Evolutionary conservation across 1,140 invertebrate species (phyloP).

Genomic region (Pseudomyrmex dendroicus): DNA sequence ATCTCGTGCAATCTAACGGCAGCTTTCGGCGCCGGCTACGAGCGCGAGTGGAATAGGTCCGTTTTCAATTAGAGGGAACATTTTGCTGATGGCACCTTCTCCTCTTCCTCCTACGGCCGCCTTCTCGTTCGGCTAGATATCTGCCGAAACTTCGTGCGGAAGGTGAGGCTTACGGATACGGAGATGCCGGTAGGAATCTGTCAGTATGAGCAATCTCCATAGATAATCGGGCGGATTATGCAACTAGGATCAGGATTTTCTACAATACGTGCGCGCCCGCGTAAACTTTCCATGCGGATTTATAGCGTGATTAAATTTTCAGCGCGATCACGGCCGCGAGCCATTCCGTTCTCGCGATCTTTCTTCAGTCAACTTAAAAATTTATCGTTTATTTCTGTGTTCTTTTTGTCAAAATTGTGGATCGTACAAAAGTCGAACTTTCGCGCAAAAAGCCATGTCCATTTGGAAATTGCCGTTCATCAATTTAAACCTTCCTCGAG

Average conservation of each 20-base stretch:
- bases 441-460: constrained; percentile 39
- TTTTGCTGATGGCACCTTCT: constrained; percentile 62
- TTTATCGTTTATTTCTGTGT: background rate
- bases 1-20: constrained; percentile 73
- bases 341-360: constrained; percentile 11
- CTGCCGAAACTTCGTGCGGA: constrained; percentile 47
- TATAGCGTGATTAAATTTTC: constrained; percentile 36
- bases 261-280: constrained; percentile 38
- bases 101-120: background rate
- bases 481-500: constrained; percentile 34
- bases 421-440: constrained; percentile 7
- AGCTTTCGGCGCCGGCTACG: constrained; percentile 56
- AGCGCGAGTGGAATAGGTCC: constrained; percentile 58
- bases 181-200: constrained; percentile 47
- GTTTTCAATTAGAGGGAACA: constrained; percentile 72
- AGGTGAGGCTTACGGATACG: constrained; percentile 56
- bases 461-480: constrained; percentile 59
- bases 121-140: constrained; percentile 11
- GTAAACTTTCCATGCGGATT: constrained; percentile 40
- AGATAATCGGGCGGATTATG: constrained; percentile 58
- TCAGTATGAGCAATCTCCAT: constrained; percentile 57
- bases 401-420: constrained; percentile 6
- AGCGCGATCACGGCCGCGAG: constrained; percentile 12
- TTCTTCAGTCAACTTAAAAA: constrained; percentile 28
- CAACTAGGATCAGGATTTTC: constrained; percentile 46